Evolutionary conservation across 1,140 invertebrate genomes (phyloP), one percentile per base, ranked within the genome.

Genomic region (Philopotamus ludificatus): DNA sequence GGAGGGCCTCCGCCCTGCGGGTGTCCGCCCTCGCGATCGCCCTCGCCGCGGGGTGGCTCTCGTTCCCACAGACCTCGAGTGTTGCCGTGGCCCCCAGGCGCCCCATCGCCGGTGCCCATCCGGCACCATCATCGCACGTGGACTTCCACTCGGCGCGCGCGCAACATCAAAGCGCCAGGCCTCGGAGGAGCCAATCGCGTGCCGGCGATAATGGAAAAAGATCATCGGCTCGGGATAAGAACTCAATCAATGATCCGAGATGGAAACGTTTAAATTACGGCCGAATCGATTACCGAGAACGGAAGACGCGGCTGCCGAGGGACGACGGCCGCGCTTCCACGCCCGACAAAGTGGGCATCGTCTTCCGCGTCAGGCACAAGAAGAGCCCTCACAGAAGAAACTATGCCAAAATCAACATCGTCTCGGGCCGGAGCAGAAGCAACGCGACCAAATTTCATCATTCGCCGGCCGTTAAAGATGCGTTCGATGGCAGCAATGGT

Each of bases 401-500:
- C 39, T 21, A 42, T 59, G 16, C 20, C 39, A 25, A 42, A 1
- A 21, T 44, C 4, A 21, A 7, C n/a, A n/a, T n/a, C n/a, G n/a
- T n/a, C n/a, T n/a, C n/a, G n/a, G n/a, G n/a, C n/a, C n/a, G n/a
- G n/a, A n/a, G n/a, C n/a, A n/a, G 1, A 15, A 8, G 42, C 34
- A 60, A 22, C 12, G 42, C 3, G 23, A 15, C 7, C n/a, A 54
- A 2, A 60, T 26, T n/a, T 16, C 54, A 20, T 7, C 42, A 26
- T 18, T 20, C 22, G 42, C 26, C 21, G 58, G 26, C 8, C 45
- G 45, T 18, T 9, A 70, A 45, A 63, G 68, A 42, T 70, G 60
- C 61, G 1, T 70, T 64, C 28, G 20, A 63, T 7, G 68, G 66
- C 22, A 60, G 39, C 10, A 59, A 63, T 15, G 68, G 64, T 7